Percentiles rank a stretch among this genome's conserved stretches.
Evolutionary conservation across 2,113 vertebrate genomes (phyloP).

Genomic region (Raphicerus campestris): DNA sequence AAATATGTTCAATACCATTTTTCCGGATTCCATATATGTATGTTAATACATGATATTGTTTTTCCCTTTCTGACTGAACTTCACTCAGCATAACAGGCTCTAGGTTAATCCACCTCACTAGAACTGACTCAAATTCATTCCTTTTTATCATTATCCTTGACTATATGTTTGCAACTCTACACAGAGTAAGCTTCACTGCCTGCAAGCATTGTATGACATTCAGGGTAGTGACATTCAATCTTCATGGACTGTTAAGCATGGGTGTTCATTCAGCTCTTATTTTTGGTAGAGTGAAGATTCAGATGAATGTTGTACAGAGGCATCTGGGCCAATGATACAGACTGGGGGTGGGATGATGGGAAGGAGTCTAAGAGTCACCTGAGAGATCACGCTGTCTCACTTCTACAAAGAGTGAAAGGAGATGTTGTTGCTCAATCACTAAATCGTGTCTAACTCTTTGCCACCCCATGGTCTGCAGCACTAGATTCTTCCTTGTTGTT

Average conservation of each 20-base stretch:
- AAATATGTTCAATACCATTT: background rate
- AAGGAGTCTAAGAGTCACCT: background rate
- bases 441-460: background rate
- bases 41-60: background rate
- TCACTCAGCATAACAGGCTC: background rate
- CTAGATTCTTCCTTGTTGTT: background rate
- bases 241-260: background rate
- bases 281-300: background rate
- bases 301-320: background rate
- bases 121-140: background rate
- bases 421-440: background rate
- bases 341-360: background rate
- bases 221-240: too few relatives aligned
- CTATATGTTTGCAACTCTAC: background rate
- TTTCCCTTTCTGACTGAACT: background rate
- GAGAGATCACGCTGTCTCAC: background rate
- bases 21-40: background rate
- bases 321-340: background rate
- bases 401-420: background rate
- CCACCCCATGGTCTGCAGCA: background rate
- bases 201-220: background rate
- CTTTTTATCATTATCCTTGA: background rate
- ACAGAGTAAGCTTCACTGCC: rapidly evolving
- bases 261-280: background rate
- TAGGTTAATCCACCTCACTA: background rate